Base-by-base conservation (phyloP, 2,113 vertebrate genomes). In the Aegotheles bennettii region DNA sequence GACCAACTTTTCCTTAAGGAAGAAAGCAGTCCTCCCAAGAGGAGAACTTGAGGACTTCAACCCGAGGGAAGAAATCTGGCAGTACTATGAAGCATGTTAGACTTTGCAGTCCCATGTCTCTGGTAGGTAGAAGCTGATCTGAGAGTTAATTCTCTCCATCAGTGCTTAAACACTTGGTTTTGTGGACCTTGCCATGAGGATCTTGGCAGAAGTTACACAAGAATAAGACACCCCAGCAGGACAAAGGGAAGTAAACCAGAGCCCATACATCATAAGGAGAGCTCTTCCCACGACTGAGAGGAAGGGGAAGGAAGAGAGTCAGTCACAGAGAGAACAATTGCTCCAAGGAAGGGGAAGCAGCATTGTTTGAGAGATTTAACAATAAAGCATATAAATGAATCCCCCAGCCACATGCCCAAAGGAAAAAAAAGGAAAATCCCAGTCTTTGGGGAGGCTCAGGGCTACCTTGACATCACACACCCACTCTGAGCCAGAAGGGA, bases 301-400 rank as follows among this genome's bases (percentile, higher is more conserved):
- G 79, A 90, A 94, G 63, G 35, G 88, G 70, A 86, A 95, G 83
- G 94, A 95, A 82, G 84, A 90, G 64, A 87, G 31, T 18, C 87
- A 74, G 82, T 28, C 10, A 1, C 8, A 24, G 3, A 0, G 33
- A 75, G 95, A 96, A 95, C 93, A 92, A 94, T 93, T 24, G 77
- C 87, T 84, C 53, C 77, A 93, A 82, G 83, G 84, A 96, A 94
- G 38, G 57, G 92, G 92, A 94, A 95, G 70, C 63, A 86, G 80
- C 79, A 92, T 95, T 94, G 93, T 95, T 84, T 45, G 68, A 71
- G 74, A 79, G 38, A 54, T 23, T 68, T 8, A 77, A 92, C 70
- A 85, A 65, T 33, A 43, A 45, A 54, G 73, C 21, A 73, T 2
- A 40, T 5, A 13, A 73, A 89, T 40, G 40, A 59, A 38, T 4